A percentile compares a stretch with the other conserved stretches of the same genome.
phyloP scores from a whole-genome alignment of 2,888 invertebrate species.

The Thelaira solivaga region DNA sequence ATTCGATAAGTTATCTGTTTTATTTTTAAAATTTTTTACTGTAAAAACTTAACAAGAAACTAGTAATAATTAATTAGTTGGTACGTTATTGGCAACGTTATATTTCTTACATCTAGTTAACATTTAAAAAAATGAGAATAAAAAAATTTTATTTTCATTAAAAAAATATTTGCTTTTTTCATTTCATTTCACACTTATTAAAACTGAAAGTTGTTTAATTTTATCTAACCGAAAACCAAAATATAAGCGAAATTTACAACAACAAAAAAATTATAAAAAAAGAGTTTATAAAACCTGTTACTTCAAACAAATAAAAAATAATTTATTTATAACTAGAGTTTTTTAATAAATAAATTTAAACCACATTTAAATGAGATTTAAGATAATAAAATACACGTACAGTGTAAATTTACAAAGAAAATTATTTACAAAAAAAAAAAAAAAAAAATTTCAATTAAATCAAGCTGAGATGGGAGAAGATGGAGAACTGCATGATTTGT shows the following conservation, averaged over 20 bases:
- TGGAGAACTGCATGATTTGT: neutral
- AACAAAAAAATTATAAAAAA: constrained; percentile 47
- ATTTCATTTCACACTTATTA: constrained; percentile 53
- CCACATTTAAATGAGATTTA: constrained; percentile 46
- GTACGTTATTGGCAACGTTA: constrained; percentile 32
- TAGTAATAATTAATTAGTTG: constrained; percentile 54
- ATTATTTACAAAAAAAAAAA: no score
- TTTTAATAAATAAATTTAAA: constrained; percentile 4
- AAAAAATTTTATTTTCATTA: constrained; percentile 5
- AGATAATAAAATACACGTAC: constrained; percentile 32
- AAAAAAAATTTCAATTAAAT: constrained; percentile 38
- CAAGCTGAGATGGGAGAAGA: constrained; percentile 29
- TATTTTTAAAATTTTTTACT: neutral
- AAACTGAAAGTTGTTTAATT: constrained; percentile 56
- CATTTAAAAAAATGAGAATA: neutral
- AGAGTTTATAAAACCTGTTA: constrained; percentile 44
- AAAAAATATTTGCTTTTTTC: constrained; percentile 56
- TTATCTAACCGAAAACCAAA: constrained; percentile 26
- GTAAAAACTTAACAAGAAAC: constrained; percentile 34
- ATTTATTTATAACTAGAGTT: constrained; percentile 27
- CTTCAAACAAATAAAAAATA: neutral
- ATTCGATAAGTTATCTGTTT: constrained; percentile 45
- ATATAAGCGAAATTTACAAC: constrained; percentile 26
- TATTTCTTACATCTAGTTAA: constrained; percentile 41
- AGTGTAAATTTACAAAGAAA: neutral